Evolutionary conservation across 2,888 invertebrate species (phyloP).

Genomic region (Linyphia triangularis): DNA sequence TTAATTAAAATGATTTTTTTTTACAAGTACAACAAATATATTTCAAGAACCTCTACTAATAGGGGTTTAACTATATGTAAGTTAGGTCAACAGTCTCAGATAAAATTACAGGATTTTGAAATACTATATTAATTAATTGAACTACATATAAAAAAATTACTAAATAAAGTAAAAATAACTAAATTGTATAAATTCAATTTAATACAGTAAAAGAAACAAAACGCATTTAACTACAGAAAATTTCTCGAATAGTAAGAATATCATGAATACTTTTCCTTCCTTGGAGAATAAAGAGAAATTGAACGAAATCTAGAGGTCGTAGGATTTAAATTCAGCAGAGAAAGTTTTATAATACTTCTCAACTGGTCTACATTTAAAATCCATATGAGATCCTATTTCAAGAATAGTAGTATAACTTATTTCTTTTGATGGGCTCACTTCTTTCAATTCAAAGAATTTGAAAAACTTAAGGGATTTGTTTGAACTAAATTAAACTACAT

Average conservation of each 20-base stretch:
- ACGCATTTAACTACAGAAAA: background rate
- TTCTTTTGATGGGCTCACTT: background rate
- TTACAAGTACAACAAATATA: no score
- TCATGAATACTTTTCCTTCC: background rate
- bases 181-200: background rate
- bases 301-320: no score
- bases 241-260: background rate
- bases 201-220: background rate
- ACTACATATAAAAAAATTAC: no score
- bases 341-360: background rate
- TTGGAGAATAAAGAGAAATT: background rate
- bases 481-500: no score
- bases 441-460: background rate
- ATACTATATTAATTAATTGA: no score
- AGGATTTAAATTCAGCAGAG: background rate
- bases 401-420: background rate
- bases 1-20: no score
- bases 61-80: no score
- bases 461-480: background rate
- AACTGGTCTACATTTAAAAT: background rate
- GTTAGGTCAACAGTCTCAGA: no score
- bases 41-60: no score
- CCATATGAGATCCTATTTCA: constrained; percentile 3
- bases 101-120: no score
- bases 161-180: no score